Evolutionary conservation across 2,797 vertebrate genomes (phyloP), one percentile per base, ranked within the genome.

Genomic region (Silurus aristotelis): DNA sequence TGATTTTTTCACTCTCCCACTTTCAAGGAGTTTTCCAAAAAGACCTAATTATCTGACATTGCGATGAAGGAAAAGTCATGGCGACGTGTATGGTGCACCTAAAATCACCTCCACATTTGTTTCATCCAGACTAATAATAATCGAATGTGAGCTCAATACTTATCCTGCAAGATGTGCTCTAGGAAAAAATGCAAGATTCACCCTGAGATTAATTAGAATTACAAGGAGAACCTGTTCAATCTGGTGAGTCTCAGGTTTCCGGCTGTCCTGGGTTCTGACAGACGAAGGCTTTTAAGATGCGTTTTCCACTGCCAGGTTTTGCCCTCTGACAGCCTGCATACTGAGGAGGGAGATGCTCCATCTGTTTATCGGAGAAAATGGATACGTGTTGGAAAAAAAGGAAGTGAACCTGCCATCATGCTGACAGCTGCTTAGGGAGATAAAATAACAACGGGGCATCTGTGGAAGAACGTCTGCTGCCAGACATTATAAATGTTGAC

Each of bases 351-450:
- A 79, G 67, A 67, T 9, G 68, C 83, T 88, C 87, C 89, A 89
- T 90, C 89, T 90, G 89, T 86, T 88, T 87, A 83, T 89, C 84
- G 61, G 86, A 80, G 84, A 87, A 87, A 88, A 76, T 43, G 83
- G 78, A 86, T 61, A 85, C 64, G 72, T n/a, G 46, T 61, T 73
- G 43, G 75, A 78, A 58, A 88, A 70, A 67, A 67, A 82, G 83
- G 67, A 75, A 56, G 55, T 83, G 87, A 87, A 87, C 87, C 86
- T 75, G 86, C 60, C 76, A 60, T 55, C 60, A 15, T 75, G 60
- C 76, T 81, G 85, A 84, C 88, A 89, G 87, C 88, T 89, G 85
- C 85, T 87, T 79, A 46, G 82, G 46, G 71, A 87, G 89, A 89
- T 88, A 88, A 88, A 84, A 82, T 81, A 81, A 79, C 43, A 79